Base-by-base conservation (phyloP, 2,888 invertebrate species). In the Drosophila eohydei region DNA sequence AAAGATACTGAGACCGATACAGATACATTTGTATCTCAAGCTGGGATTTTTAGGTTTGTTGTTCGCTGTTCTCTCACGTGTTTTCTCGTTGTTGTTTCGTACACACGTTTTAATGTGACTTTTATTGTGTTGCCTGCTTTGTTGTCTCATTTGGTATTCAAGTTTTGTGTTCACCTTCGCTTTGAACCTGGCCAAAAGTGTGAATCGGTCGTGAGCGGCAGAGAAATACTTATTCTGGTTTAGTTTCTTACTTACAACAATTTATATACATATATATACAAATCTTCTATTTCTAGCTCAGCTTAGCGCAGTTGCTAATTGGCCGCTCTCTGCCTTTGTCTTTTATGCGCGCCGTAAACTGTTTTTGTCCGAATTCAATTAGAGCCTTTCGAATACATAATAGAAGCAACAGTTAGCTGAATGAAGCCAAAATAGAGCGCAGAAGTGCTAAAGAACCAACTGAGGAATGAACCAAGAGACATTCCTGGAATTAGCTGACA, bases 141-240 rank as follows among this genome's bases (percentile, higher is more conserved):
- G 82, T 81, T 77, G 85, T 80, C 78, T 88, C 76, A 80, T 86
- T 89, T 85, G 57, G 83, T 88, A 89, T 89, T 88, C 87, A 80
- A 79, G 85, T 74, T 88, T 74, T 77, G 63, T 74, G 73, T 78
- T 81, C 75, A 75, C 66, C 74, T 80, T 77, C 59, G 74, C 73
- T 80, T 77, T 78, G 74, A 78, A 64, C 74, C 79, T 74, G 62
- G 55, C 59, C 66, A 63, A 74, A 79, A 60, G 79, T 70, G 70
- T 79, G 65, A 74, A 74, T 57, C 61, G 50, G 8, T 21, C 56
- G 32, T n/a, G 54, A 36, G 26, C 38, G 28, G 32, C 43, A 48
- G 50, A 52, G 40, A 55, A 32, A 56, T 57, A 64, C 72, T 48
- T 34, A 59, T 54, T 62, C 44, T 50, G 32, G 9, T 46, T 81